phyloP scores from a whole-genome alignment of 2,888 invertebrate genomes.

The Synanthedon vespiformis region DNA sequence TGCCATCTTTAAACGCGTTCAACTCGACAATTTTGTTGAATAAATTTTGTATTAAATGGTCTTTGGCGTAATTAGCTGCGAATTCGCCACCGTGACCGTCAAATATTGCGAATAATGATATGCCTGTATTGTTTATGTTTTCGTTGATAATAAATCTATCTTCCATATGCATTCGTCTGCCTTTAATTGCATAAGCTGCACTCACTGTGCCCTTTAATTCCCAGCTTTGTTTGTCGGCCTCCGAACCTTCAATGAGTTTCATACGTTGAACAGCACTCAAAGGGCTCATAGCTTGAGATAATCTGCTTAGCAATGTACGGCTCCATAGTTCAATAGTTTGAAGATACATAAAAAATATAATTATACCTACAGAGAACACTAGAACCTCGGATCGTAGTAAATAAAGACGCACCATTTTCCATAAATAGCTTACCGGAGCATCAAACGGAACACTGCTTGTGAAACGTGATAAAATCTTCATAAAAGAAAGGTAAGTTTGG shows the following conservation, averaged over 20 bases:
- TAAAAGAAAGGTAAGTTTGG: conserved; percentile 87
- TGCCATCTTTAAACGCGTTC: conserved; percentile 75
- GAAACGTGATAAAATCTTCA: conserved; percentile 87
- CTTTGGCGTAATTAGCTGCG: conserved; percentile 92
- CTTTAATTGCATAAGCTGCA: conserved; percentile 91
- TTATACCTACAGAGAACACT: conserved; percentile 76
- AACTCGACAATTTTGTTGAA: conserved; percentile 81
- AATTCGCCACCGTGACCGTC: conserved; percentile 97
- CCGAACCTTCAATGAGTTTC: conserved; percentile 66
- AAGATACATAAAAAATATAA: conserved; percentile 82
- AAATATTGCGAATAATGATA: conserved; percentile 91
- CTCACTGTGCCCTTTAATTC: conserved; percentile 80
- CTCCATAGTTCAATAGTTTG: conserved; percentile 89
- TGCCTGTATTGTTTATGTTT: conserved; percentile 85
- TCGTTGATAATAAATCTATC: conserved; percentile 91
- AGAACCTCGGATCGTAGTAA: conserved; percentile 84
- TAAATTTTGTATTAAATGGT: conserved; percentile 85
- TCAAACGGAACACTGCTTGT: conserved; percentile 83
- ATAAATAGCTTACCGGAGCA: conserved; percentile 80
- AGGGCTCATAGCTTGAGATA: conserved; percentile 76
- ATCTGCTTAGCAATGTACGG: conserved; percentile 77
- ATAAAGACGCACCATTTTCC: conserved; percentile 83
- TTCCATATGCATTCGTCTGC: conserved; percentile 92
- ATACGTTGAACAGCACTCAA: conserved; percentile 72
- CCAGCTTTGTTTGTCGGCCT: conserved; percentile 76